Evolutionary conservation across 2,113 vertebrate genomes (phyloP).

Genomic region (Nerophis lumbriciformis): DNA sequence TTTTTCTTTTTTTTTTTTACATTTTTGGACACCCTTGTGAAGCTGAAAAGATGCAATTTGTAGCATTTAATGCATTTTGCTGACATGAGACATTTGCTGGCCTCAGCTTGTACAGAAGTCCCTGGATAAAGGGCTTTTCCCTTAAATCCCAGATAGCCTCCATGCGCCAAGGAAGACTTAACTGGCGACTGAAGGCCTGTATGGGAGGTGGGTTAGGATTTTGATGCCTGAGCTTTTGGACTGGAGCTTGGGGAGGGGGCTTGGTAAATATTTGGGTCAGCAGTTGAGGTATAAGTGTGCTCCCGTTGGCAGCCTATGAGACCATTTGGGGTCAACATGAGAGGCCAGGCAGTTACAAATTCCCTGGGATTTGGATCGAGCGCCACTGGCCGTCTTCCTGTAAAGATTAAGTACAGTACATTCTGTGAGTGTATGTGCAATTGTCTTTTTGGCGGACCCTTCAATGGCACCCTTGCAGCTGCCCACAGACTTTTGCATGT

Average conservation of each 20-base stretch:
- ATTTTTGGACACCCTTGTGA: conserved; percentile 22
- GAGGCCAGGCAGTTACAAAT: conserved; percentile 2
- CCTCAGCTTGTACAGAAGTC: conserved; percentile 58
- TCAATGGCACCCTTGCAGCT: conserved; percentile 57
- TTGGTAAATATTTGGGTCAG: conserved; percentile 49
- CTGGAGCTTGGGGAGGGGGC: conserved; percentile 22
- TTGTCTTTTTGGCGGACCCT: conserved; percentile 29
- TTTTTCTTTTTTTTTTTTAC: not conserved
- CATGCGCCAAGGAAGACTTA: conserved; percentile 57
- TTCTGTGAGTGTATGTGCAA: conserved; percentile 32
- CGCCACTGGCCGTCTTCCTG: conserved; percentile 7
- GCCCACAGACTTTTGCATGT: conserved; percentile 28
- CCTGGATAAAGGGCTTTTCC: conserved; percentile 67
- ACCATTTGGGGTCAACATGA: conserved; percentile 11
- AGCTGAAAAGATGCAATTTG: conserved; percentile 48
- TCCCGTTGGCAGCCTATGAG: conserved; percentile 16
- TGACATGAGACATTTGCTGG: conserved; percentile 60
- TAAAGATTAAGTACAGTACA: conserved; percentile 10
- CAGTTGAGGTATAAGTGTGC: conserved; percentile 31
- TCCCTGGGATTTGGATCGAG: conserved; percentile 10
- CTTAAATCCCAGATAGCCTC: conserved; percentile 65
- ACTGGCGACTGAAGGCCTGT: conserved; percentile 45
- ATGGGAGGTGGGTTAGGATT: conserved; percentile 40
- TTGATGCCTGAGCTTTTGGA: conserved; percentile 32
- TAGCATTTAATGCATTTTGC: conserved; percentile 55